These are phyloP conservation scores for Vipera latastei DNA, from an alignment of 2,797 vertebrate species.

Conservation along the genomic window DNA sequence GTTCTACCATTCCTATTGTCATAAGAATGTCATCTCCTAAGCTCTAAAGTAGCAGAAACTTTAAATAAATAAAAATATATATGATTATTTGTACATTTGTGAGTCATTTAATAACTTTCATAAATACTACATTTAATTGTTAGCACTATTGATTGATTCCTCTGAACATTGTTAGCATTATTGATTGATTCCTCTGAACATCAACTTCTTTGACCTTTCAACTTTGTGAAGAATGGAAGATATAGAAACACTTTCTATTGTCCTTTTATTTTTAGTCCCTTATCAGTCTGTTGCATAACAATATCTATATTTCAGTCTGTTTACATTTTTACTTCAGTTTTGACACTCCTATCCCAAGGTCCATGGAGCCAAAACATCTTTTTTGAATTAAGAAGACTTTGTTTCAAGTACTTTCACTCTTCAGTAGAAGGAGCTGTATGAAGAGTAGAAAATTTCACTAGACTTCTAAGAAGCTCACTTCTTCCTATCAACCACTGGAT, in stretches of 20 bases:
- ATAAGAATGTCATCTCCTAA: slow-evolving; percentile 22
- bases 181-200: neutral
- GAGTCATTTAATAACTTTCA: neutral
- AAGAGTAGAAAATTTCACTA: slow-evolving; percentile 12
- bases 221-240: neutral
- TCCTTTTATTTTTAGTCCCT: neutral
- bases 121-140: neutral
- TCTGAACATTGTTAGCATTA: neutral
- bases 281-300: slow-evolving; percentile 3
- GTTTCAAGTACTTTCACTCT: slow-evolving; percentile 8
- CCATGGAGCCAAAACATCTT: slow-evolving; percentile 15
- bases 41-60: neutral
- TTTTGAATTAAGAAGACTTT: slow-evolving; percentile 27
- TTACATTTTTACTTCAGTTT: slow-evolving; percentile 4
- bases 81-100: slow-evolving; percentile 7
- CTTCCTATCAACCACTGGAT: slow-evolving; percentile 23
- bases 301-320: slow-evolving; percentile 2
- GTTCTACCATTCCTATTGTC: neutral
- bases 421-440: slow-evolving; percentile 10
- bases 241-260: neutral
- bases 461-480: neutral
- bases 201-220: neutral
- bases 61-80: neutral
- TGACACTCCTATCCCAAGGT: slow-evolving; percentile 9
- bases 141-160: neutral